These are phyloP conservation scores for Gymnothorax reevesii DNA, from an alignment of 2,797 vertebrate species.

Conservation along the genomic window DNA sequence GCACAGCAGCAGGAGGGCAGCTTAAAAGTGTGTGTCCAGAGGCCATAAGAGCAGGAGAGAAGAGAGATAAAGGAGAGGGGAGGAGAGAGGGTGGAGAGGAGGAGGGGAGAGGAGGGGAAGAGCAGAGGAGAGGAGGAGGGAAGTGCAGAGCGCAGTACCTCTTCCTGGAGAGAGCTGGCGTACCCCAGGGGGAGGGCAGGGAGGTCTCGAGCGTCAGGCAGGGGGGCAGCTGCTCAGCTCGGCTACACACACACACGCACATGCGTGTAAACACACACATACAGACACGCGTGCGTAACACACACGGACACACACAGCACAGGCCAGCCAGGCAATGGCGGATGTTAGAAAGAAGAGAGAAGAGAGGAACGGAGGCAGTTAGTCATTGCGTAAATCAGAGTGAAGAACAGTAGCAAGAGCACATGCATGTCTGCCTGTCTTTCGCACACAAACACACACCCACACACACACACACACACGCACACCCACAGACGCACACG, in stretches of 20 bases:
- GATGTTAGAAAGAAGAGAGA: not conserved
- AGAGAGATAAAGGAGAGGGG: slow-evolving; percentile 18
- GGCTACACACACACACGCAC: slow-evolving; percentile 71
- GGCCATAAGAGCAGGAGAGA: not conserved
- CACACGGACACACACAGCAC: slow-evolving; percentile 61
- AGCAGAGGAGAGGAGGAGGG: slow-evolving; percentile 44
- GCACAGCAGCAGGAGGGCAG: not conserved
- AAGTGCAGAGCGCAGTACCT: slow-evolving; percentile 81
- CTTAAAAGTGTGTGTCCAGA: not conserved
- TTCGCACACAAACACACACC: not conserved
- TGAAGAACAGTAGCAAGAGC: not conserved
- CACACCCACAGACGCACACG: not conserved
- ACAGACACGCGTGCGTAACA: not conserved
- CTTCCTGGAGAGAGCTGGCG: slow-evolving; percentile 96
- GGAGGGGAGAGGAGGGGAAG: not conserved
- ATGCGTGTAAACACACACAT: not conserved
- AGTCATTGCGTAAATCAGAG: not conserved
- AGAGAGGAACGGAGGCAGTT: not conserved
- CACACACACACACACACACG: not conserved
- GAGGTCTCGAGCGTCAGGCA: slow-evolving; percentile 98
- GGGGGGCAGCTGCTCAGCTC: slow-evolving; percentile 95
- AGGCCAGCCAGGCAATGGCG: slow-evolving; percentile 33
- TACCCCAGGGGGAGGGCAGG: slow-evolving; percentile 98
- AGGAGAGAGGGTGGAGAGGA: slow-evolving; percentile 25
- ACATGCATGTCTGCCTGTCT: not conserved